Evolutionary conservation across 2,888 invertebrate species (phyloP), one percentile per base, ranked within the genome.

Genomic region (Bombylius major): DNA sequence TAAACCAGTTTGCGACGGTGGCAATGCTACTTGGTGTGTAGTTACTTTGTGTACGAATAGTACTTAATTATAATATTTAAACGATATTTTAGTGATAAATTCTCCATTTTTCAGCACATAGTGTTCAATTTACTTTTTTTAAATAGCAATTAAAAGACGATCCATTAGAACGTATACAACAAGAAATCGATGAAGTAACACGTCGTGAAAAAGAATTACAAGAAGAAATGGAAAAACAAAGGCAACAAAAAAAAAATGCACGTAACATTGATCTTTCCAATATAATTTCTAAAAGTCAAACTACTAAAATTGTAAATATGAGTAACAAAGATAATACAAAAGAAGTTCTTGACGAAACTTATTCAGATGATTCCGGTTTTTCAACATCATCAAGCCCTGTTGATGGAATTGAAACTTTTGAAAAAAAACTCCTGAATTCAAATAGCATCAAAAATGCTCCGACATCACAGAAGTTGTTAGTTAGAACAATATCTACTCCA

Each of bases 171-270:
- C 82, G 90, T 71, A 90, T 94, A 71, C 92, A 93, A 75, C 82
- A 85, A 68, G 93, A 94, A 79, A 91, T 94, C 66, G 84, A 86
- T 66, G 88, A 89, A 75, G 89, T 89, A 58, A 85, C 86, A 54
- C 84, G 88, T 67, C 79, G 91, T 62, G 94, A 94, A 73, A 80
- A 86, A 67, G 90, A 89, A 68, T 82, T 92, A 75, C 64, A 79
- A 73, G 64, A 75, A 76, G 63, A 76, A 72, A 68, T 76, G 71
- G 62, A 78, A 74, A 57, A 47, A 14, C 54, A 50, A 50, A 49
- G 55, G 14, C 51, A 69, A 63, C 44, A 72, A 71, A 59, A 65
- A 66, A 4, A 49, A 11, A 42, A 45, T 14, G 45, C 6, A 7
- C 5, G 5, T 5, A 7, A 45, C 7, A 14, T 5, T 1, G 13